A percentile compares a stretch with the other conserved stretches of the same genome.
These are phyloP conservation scores for Drosophila yooni DNA, from an alignment of 2,888 invertebrate species.

Conservation along the genomic window DNA sequence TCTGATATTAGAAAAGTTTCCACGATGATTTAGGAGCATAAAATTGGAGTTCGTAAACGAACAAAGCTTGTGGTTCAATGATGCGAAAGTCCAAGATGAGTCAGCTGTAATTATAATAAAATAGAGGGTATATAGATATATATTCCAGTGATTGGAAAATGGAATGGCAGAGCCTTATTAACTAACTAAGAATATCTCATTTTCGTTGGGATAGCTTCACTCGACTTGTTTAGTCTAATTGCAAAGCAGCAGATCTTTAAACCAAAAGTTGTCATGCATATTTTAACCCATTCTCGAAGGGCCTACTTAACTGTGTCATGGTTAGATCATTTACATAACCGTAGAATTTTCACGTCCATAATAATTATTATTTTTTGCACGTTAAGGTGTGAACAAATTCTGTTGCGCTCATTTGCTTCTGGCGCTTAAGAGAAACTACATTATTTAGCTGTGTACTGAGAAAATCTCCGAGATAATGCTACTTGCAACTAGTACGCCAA, in stretches of 20 bases:
- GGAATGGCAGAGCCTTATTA: neutral
- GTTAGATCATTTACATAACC: constrained; percentile 42
- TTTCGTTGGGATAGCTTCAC: neutral
- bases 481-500: constrained; percentile 27
- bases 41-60: constrained; percentile 28
- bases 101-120: constrained; percentile 7
- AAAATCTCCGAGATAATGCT: constrained; percentile 28
- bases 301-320: constrained; percentile 40
- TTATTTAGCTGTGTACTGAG: constrained; percentile 27
- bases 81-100: constrained; percentile 2
- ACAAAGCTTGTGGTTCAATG: constrained; percentile 19
- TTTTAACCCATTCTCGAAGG: constrained; percentile 11
- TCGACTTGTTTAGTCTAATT: neutral
- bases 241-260: neutral
- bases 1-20: constrained; percentile 45
- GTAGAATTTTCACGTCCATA: constrained; percentile 56
- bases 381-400: constrained; percentile 52
- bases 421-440: constrained; percentile 10
- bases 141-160: neutral
- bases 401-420: constrained; percentile 13
- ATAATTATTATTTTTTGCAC: constrained; percentile 36
- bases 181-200: neutral
- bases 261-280: neutral
- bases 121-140: neutral
- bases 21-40: constrained; percentile 34